Percentiles rank a stretch among this genome's conserved stretches.
Evolutionary conservation across 92 coral and sea anemone species (phyloP).

Genomic region (Blastomussa wellsi): DNA sequence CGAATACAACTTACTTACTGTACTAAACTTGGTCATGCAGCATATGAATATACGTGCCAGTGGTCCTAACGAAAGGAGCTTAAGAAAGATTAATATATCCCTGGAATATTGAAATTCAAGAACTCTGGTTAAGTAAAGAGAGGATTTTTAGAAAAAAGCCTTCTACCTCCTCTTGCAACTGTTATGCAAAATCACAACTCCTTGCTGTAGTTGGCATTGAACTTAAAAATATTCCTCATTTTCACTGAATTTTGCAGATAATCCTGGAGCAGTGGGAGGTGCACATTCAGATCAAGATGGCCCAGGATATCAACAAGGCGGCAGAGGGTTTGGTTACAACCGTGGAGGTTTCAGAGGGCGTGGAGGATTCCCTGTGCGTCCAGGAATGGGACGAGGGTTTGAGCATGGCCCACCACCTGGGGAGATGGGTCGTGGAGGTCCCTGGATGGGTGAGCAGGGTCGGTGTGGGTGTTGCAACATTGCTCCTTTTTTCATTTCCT

Average conservation of each 20-base stretch:
- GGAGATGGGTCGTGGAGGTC: constrained; percentile 87
- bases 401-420: constrained; percentile 64
- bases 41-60: no score
- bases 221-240: background rate
- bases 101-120: no score
- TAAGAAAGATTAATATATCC: no score
- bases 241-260: constrained; percentile 44
- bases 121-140: no score
- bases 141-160: no score
- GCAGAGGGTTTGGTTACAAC: constrained; percentile 77
- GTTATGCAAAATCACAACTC: no score
- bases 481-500: background rate
- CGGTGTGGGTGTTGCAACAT: background rate
- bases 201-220: no score
- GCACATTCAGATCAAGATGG: constrained; percentile 46
- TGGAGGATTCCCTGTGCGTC: constrained; percentile 79
- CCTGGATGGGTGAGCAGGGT: constrained; percentile 89
- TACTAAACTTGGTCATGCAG: background rate
- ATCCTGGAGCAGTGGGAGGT: constrained; percentile 63
- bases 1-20: no score
- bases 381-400: constrained; percentile 95
- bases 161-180: no score
- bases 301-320: constrained; percentile 61
- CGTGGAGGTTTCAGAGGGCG: constrained; percentile 92
- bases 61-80: no score